Evolutionary conservation across 2,797 vertebrate genomes (phyloP), one percentile per base, ranked within the genome.

Genomic region (Erpetoichthys calabaricus): DNA sequence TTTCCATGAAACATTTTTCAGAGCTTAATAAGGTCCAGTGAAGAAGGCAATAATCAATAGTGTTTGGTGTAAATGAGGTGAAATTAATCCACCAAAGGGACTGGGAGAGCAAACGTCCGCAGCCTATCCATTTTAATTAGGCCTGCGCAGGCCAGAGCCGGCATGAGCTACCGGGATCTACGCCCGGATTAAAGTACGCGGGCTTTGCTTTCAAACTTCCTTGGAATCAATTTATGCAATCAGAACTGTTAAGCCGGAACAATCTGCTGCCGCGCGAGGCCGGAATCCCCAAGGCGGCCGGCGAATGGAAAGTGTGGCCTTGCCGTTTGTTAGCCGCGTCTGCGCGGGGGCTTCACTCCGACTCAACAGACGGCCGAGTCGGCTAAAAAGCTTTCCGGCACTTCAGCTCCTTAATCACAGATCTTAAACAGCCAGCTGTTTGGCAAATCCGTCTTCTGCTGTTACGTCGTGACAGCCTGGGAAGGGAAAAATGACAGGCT

Each of bases 161-260:
- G 53, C 53, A 54, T 54, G 53, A 42, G 41, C 53, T 43, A 54
- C 41, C 6, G 41, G 53, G 42, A 54, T 54, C 53, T 54, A 41
- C 9, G 8, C 50, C 5, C 53, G 8, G 53, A 54, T 54, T 42
- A 42, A 54, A 54, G 41, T 42, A 54, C 5, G 8, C 7, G 53
- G 41, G 44, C 42, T 42, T 54, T 54, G 44, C 53, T 54, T 54
- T 54, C 53, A 54, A 54, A 54, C 53, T 54, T 54, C 53, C 41
- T 42, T 54, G 53, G 53, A 54, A 54, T 42, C 53, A 54, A 54
- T 54, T 54, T 54, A 43, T 7, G 41, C 41, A 54, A 54, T 54
- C 53, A 54, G 53, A 54, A 54, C 10, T 42, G 53, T 54, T 42
- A 54, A 54, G 9, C 53, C 41, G 44, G 53, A 54, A 54, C 53